Base-by-base conservation (phyloP, 1,140 invertebrate species). In the Forficula auricularia region DNA sequence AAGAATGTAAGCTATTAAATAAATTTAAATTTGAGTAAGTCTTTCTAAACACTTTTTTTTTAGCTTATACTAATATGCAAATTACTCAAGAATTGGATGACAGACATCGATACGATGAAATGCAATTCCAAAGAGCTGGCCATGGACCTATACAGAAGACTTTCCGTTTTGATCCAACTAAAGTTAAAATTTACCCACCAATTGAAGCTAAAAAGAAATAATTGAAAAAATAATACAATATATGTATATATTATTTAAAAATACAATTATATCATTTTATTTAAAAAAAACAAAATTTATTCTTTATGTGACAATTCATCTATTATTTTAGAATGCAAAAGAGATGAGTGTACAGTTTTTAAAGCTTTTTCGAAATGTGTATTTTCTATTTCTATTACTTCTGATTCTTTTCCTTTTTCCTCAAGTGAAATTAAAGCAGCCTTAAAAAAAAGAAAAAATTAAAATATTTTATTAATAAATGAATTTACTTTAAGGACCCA, bases 101-200 rank as follows among this genome's bases (percentile, higher is more conserved):
- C 35, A 70, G 86, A 44, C 65, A 77, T 50, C 62, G 72, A 47
- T 60, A 82, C 37, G 85, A 94, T 59, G 71, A 77, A 50, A 66
- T 82, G 39, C 70, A 75, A 38, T 95, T 95, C 56, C 71, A 73
- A 47, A 71, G 73, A 59, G 85, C 88, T 8, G 89, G 86, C 20
- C 74, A 74, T 57, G 86, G 82, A 2, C 81, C 89, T 0, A 50
- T 92, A 34, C 65, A 75, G 15, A 91, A 87, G 60, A 95, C 89
- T 0, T 95, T 74, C 54, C 79, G 82, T 59, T 77, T 74, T 57
- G 78, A 94, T 63, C 89, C 88, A 16, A 88, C 82, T 1, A 61
- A 64, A 49, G 20, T 38, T 9, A 47, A 33, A 20, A 38, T 27
- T 27, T 6, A 27, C 4, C 22, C 22, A 10, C 4, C 4, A 6